These are phyloP conservation scores for Aspidiotus rigidus DNA, from an alignment of 2,888 invertebrate genomes.

Conservation along the genomic window DNA sequence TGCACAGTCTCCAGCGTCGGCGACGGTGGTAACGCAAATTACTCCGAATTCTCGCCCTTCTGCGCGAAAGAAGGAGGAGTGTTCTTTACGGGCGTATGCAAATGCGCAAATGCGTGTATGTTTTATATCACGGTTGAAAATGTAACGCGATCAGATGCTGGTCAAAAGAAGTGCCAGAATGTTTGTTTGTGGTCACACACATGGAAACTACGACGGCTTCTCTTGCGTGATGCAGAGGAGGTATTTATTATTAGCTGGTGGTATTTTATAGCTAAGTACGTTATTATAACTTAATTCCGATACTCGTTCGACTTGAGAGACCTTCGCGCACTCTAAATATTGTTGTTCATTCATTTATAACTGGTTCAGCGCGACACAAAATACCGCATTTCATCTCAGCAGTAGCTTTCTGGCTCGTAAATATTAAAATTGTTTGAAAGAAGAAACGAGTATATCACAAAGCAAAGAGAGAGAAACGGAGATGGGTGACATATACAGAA, in stretches of 20 bases:
- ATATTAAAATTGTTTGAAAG: conserved; percentile 1
- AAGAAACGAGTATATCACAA: conserved; percentile 8
- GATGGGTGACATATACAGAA: background rate
- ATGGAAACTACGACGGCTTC: too few species aligned
- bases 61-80: too few species aligned
- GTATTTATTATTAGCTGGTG: background rate
- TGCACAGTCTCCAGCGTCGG: too few species aligned
- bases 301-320: background rate
- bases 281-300: conserved; percentile 16
- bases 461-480: background rate
- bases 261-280: background rate
- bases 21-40: too few species aligned
- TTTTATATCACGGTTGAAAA: too few species aligned
- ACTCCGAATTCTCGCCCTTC: too few species aligned
- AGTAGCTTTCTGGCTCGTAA: conserved; percentile 5
- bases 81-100: too few species aligned
- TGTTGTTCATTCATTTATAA: conserved; percentile 12
- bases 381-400: background rate
- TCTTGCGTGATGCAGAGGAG: background rate
- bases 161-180: too few species aligned
- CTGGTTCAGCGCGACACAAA: conserved; percentile 14
- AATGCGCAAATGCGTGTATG: too few species aligned
- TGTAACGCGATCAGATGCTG: too few species aligned
- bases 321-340: conserved; percentile 4
- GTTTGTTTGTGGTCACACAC: too few species aligned